These are phyloP conservation scores for Pristionchus pacificus DNA, from an alignment of 1,140 invertebrate species.

Conservation along the genomic window DNA sequence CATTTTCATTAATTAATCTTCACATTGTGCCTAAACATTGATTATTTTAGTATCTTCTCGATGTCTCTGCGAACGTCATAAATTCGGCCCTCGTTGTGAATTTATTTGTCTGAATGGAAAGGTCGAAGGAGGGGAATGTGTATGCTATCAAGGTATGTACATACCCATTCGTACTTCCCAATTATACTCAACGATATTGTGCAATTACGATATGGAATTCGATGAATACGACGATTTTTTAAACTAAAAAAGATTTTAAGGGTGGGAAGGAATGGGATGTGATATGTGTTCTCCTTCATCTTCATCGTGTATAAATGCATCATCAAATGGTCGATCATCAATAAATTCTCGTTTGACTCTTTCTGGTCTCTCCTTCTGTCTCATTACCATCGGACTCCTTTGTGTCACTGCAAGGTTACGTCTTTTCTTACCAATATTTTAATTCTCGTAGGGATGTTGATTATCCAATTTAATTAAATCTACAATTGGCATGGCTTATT, in stretches of 20 bases:
- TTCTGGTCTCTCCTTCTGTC: constrained; percentile 33
- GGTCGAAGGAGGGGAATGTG: not conserved
- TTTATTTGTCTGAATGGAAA: constrained; percentile 1
- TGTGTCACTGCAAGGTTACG: constrained; percentile 23
- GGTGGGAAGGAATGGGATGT: constrained; percentile 4
- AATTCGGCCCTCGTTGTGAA: constrained; percentile 12
- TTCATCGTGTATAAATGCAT: constrained; percentile 7
- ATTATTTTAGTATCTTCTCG: not conserved
- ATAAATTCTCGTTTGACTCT: constrained; percentile 29
- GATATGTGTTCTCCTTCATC: constrained; percentile 9
- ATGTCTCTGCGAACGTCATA: not conserved
- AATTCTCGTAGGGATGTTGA: no score
- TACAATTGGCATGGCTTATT: no score
- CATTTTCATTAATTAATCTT: no score
- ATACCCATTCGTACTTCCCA: not conserved
- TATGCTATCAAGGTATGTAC: not conserved
- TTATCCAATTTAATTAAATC: no score
- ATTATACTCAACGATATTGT: not conserved
- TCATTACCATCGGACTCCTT: constrained; percentile 31
- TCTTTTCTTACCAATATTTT: not conserved
- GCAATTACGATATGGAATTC: constrained; percentile 1
- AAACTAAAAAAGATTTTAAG: constrained; percentile 5
- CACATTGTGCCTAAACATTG: not conserved
- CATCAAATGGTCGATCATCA: constrained; percentile 6
- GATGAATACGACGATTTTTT: not conserved